These are phyloP conservation scores for Thaumatotibia leucotreta DNA, from an alignment of 1,140 invertebrate species.

Conservation along the genomic window DNA sequence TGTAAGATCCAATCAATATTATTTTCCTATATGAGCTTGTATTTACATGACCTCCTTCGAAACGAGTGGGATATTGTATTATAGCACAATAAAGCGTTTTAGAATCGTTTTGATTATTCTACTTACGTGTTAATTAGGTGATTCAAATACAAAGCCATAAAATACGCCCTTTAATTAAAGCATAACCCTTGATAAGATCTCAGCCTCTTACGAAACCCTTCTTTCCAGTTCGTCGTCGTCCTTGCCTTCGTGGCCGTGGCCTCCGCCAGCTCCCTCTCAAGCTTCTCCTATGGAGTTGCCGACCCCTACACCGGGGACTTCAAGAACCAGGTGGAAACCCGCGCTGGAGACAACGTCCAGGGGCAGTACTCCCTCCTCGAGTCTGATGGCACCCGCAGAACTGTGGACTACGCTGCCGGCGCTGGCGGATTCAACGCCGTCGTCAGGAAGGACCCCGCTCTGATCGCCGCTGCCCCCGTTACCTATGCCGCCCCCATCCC, in stretches of 20 bases:
- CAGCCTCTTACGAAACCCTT: not conserved
- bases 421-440: constrained; percentile 19
- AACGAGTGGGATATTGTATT: no score
- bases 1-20: no score
- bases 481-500: constrained; percentile 6
- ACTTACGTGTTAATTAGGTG: not conserved
- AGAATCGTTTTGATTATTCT: no score
- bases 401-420: constrained; percentile 18
- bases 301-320: constrained; percentile 52
- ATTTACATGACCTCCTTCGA: no score
- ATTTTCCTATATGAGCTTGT: no score
- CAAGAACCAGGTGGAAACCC: constrained; percentile 61
- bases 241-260: constrained; percentile 17
- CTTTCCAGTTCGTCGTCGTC: constrained; percentile 18
- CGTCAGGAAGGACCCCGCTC: constrained; percentile 17
- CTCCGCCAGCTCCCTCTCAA: constrained; percentile 16
- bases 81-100: no score
- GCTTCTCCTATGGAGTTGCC: constrained; percentile 68
- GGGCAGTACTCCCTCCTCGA: constrained; percentile 68
- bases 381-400: constrained; percentile 53
- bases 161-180: not conserved
- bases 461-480: constrained; percentile 11
- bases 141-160: not conserved
- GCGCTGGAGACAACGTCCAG: constrained; percentile 70
- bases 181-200: not conserved